Evolutionary conservation across 2,888 invertebrate genomes (phyloP).

Genomic region (Mesorhabditis belari): DNA sequence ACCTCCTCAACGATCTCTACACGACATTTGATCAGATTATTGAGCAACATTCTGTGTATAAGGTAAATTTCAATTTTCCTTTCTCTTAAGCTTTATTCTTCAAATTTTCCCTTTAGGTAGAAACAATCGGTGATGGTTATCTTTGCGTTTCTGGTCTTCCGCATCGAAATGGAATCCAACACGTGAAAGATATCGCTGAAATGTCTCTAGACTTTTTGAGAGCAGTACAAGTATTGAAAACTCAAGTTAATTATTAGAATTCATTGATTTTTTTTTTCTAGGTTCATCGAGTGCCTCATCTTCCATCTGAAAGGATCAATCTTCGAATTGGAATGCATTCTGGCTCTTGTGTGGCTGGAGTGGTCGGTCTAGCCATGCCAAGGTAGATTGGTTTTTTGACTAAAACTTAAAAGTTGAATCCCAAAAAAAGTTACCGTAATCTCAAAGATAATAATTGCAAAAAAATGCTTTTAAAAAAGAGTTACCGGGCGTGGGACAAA

Average conservation of each 20-base stretch:
- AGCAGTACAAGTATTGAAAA: not conserved
- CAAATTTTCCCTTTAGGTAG: not conserved
- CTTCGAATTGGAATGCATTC: constrained; percentile 35
- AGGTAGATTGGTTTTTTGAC: too few relatives aligned
- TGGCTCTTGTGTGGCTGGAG: constrained; percentile 38
- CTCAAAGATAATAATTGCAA: not conserved
- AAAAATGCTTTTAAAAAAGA: not conserved
- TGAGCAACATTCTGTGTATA: constrained; percentile 16
- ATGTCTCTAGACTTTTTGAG: not conserved
- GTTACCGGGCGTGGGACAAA: too few relatives aligned
- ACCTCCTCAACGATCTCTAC: constrained; percentile 17
- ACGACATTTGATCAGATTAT: constrained; percentile 13
- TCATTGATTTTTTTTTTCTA: not conserved
- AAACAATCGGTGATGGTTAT: not conserved
- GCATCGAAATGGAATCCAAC: not conserved
- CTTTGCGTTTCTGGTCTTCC: not conserved
- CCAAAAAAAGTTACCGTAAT: not conserved
- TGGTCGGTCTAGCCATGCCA: constrained; percentile 40
- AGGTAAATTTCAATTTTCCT: constrained; percentile 6
- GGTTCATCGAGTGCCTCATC: constrained; percentile 31
- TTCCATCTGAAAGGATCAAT: constrained; percentile 39
- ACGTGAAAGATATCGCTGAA: not conserved
- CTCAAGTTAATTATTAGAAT: not conserved
- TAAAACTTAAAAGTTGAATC: too few relatives aligned
- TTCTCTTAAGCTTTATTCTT: not conserved